Percentiles rank a stretch among this genome's conserved stretches.
These are phyloP conservation scores for Lingula anatina DNA, from an alignment of 2,888 invertebrate genomes.

Conservation along the genomic window DNA sequence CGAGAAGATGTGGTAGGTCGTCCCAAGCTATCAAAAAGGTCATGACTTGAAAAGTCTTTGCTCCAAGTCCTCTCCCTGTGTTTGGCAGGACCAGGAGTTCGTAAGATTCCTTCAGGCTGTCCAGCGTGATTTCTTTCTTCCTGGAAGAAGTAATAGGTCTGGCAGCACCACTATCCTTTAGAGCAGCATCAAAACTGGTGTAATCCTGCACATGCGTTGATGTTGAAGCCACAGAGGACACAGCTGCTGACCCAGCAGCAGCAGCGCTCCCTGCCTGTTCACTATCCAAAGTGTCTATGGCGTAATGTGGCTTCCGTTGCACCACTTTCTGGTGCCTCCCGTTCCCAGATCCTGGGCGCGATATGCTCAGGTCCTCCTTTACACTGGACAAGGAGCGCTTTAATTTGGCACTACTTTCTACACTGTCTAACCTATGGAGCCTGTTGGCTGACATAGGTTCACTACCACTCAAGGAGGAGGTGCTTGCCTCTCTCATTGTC, in stretches of 20 bases:
- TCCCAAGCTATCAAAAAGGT: not conserved
- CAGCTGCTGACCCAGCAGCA: constrained; percentile 10
- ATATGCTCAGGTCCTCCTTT: not conserved
- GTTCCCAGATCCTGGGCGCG: not conserved
- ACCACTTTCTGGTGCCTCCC: too few relatives aligned
- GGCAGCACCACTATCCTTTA: not conserved
- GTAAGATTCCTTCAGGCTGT: constrained; percentile 23
- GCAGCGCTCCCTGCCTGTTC: constrained; percentile 10
- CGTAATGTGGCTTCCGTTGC: too few relatives aligned
- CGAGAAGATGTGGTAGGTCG: constrained; percentile 16
- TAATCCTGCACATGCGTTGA: too few relatives aligned
- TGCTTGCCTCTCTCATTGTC: too few relatives aligned
- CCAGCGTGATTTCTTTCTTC: constrained; percentile 24
- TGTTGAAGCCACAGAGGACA: constrained; percentile 18
- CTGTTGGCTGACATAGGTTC: not conserved
- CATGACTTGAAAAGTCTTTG: constrained; percentile 3
- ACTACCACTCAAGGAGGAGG: too few relatives aligned
- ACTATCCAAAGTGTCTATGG: not conserved
- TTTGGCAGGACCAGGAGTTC: constrained; percentile 15
- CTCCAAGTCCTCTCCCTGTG: not conserved
- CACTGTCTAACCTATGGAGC: constrained; percentile 1
- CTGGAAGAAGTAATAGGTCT: constrained; percentile 2
- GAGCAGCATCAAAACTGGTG: too few relatives aligned
- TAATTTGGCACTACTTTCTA: constrained; percentile 9
- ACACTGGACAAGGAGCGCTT: constrained; percentile 8